Percentiles rank a stretch among this genome's conserved stretches.
Evolutionary conservation across 2,113 vertebrate species (phyloP).

Genomic region (Hemicordylus capensis): DNA sequence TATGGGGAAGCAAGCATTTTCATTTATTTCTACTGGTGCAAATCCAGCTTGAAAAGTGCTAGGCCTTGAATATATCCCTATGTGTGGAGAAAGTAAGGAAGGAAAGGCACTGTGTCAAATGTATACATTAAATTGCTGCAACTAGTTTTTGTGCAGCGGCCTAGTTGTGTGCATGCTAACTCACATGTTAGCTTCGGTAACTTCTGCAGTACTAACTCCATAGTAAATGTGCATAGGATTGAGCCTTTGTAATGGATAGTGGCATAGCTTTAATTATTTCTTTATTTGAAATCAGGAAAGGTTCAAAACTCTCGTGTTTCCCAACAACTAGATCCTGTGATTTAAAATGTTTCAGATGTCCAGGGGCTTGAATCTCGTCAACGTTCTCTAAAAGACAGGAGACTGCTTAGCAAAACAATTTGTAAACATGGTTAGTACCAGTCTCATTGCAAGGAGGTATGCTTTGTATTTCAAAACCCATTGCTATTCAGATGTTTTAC

Average conservation of each 20-base stretch:
- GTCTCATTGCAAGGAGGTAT: not conserved
- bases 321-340: not conserved
- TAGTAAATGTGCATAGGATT: not conserved
- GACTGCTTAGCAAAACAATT: conserved; percentile 3
- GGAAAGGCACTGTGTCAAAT: no score
- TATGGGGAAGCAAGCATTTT: rapidly evolving
- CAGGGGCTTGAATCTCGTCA: conserved; percentile 19
- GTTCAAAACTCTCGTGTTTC: not conserved
- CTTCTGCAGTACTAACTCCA: not conserved
- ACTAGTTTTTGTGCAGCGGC: no score
- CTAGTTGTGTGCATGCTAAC: not conserved
- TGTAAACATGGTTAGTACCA: conserved; percentile 14
- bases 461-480: rapidly evolving
- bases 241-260: not conserved
- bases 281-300: not conserved
- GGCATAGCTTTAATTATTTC: not conserved
- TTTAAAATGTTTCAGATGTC: conserved; percentile 8
- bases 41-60: not conserved
- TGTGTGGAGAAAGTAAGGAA: not conserved
- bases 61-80: not conserved
- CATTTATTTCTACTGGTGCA: rapidly evolving
- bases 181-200: not conserved
- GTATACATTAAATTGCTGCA: no score
- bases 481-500: rapidly evolving
- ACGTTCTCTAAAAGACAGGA: not conserved